Base-by-base conservation (phyloP, 2,888 invertebrate genomes). In the Lochmaea capreae region DNA sequence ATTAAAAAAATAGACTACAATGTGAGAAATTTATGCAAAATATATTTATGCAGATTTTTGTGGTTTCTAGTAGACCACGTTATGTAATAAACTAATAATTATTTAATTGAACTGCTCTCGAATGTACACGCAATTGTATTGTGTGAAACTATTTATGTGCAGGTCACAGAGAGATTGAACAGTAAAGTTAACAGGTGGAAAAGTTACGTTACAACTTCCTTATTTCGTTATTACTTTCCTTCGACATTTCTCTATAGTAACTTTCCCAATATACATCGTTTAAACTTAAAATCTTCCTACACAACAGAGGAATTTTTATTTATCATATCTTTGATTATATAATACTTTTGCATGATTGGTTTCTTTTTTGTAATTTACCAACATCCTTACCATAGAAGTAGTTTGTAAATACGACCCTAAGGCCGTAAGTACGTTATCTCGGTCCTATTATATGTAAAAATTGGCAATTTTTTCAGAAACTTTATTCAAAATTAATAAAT, bases 211-310 rank as follows among this genome's bases (percentile, higher is more conserved):
- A 18, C 18, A 54, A 54, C 18, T 54, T 54, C 54, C 54, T n/a
- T 18, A 54, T 54, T 54, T 54, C 18, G 54, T 18, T 54, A 18
- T 54, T 18, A 54, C 54, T 54, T 54, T 54, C 54, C 54, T 16
- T 54, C 16, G 16, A 10, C 54, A 54, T 54, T 54, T 54, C 52
- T 54, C 52, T 54, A 54, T 18, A 18, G 18, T 18, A 9, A 54
- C 54, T 54, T 54, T 54, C 54, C 54, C 54, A 8, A 16, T 18
- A 54, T 16, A 54, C 18, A 18, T 18, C 16, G 18, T 54, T 54
- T 16, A 2, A 10, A 18, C 16, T 54, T 54, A 10, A 54, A 54
- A 5, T 54, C 54, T 18, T 18, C 18, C 54, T 54, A 54, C 54
- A 16, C 54, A 54, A 54, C 2, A 10, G 10, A 54, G 10, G 54